A percentile compares a stretch with the other conserved stretches of the same genome.
phyloP scores from a whole-genome alignment of 2,888 invertebrate species.

The Sinhomidia bicolor region DNA sequence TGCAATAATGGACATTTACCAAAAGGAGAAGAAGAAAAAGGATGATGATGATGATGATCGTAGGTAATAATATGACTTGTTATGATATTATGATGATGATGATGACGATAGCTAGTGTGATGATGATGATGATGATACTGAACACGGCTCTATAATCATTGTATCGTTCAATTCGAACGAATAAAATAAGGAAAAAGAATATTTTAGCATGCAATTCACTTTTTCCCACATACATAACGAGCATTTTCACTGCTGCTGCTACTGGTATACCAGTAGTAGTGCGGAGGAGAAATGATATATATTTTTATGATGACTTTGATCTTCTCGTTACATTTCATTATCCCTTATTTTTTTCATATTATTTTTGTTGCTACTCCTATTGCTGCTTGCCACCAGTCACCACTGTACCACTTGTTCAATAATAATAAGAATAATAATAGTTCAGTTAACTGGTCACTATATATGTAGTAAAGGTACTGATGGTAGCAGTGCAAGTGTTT shows the following conservation, averaged over 20 bases:
- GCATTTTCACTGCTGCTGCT: neutral
- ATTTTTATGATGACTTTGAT: constrained; percentile 58
- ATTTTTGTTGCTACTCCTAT: neutral
- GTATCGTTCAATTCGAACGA: neutral
- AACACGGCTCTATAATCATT: constrained; percentile 53
- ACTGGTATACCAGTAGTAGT: neutral
- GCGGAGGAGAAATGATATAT: constrained; percentile 1
- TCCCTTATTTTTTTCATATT: neutral
- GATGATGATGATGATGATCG: too few relatives aligned
- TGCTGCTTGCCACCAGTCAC: neutral
- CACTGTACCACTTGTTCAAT: too few relatives aligned
- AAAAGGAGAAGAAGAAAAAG: constrained; percentile 4
- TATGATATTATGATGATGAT: constrained; percentile 46
- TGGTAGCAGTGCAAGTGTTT: neutral
- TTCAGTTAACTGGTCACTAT: too few relatives aligned
- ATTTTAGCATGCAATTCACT: constrained; percentile 70
- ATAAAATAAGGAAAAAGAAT: constrained; percentile 25
- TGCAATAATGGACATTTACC: constrained; percentile 51
- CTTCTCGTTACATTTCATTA: constrained; percentile 46
- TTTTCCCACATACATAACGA: constrained; percentile 70
- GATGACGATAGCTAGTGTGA: too few relatives aligned
- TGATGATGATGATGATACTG: constrained; percentile 35
- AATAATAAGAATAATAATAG: too few relatives aligned
- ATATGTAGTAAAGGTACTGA: too few relatives aligned
- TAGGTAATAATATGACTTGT: constrained; percentile 62